phyloP scores from a whole-genome alignment of 2,797 vertebrate genomes.

The Staurois parvus region DNA sequence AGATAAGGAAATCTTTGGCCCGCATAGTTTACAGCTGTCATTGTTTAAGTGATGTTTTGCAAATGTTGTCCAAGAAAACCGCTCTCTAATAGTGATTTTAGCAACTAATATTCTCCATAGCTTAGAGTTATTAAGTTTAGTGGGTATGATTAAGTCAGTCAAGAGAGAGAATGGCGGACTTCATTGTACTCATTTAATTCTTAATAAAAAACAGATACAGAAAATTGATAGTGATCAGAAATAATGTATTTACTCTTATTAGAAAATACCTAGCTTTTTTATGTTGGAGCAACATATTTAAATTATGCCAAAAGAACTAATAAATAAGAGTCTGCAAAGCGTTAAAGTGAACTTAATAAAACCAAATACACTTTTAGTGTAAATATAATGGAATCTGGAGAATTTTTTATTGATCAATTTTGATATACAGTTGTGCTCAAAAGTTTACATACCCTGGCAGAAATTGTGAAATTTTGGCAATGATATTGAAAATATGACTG shows the following conservation, averaged over 20 bases:
- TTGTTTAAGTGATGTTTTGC: slow-evolving; percentile 17
- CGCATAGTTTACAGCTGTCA: slow-evolving; percentile 35
- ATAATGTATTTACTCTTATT: too few relatives aligned
- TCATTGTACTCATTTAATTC: not conserved
- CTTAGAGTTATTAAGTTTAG: slow-evolving; percentile 25
- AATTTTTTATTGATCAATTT: too few relatives aligned
- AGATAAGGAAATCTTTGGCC: slow-evolving; percentile 32
- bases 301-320: too few relatives aligned
- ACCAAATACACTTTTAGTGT: too few relatives aligned
- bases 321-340: too few relatives aligned
- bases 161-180: not conserved
- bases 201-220: not conserved
- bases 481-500: too few relatives aligned
- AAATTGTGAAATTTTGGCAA: too few relatives aligned
- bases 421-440: too few relatives aligned
- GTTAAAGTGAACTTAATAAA: too few relatives aligned
- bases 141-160: slow-evolving; percentile 13
- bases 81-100: slow-evolving; percentile 18
- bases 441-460: too few relatives aligned
- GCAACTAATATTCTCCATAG: slow-evolving; percentile 6
- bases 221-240: not conserved
- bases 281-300: not conserved
- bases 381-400: too few relatives aligned
- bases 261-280: not conserved
- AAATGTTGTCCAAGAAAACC: slow-evolving; percentile 15